Conservation (phyloP, 1,140 invertebrate species). For the Drosophila busckii region DNA sequence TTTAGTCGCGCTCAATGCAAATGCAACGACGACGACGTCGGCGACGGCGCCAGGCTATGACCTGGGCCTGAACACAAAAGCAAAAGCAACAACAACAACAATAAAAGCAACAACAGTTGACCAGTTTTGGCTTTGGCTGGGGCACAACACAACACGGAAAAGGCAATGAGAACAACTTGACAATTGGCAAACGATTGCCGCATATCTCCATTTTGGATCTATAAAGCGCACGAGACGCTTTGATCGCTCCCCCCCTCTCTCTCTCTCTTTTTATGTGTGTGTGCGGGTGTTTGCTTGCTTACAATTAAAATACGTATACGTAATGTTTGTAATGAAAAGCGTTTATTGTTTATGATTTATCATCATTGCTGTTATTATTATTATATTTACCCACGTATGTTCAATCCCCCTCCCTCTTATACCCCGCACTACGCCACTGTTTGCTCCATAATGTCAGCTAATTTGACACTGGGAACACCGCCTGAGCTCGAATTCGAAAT, state of each 20-base stretch:
- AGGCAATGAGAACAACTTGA: constrained; percentile 49
- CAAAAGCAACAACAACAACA: constrained; percentile 5
- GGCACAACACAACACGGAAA: constrained; percentile 49
- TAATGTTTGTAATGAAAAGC: constrained; percentile 36
- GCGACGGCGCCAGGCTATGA: constrained; percentile 35
- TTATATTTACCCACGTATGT: constrained; percentile 33
- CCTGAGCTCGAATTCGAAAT: constrained; percentile 42
- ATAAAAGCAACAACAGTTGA: constrained; percentile 17
- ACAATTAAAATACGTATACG: constrained; percentile 27
- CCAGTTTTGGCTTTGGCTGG: constrained; percentile 44
- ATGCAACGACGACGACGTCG: constrained; percentile 8
- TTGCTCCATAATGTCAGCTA: constrained; percentile 50
- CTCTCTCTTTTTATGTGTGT: constrained; percentile 48
- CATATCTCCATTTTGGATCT: constrained; percentile 51
- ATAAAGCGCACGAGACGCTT: constrained; percentile 33
- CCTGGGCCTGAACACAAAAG: neutral
- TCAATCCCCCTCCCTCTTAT: neutral
- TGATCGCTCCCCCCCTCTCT: no score
- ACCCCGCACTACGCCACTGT: constrained; percentile 8
- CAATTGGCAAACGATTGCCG: constrained; percentile 25
- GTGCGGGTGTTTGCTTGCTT: constrained; percentile 42
- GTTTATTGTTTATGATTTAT: constrained; percentile 62
- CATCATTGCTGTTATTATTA: constrained; percentile 46
- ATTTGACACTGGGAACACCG: constrained; percentile 67
- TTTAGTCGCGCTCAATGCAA: constrained; percentile 14